Conservation (phyloP, 2,797 vertebrate species). For the Neosilurus hyrtlii region DNA sequence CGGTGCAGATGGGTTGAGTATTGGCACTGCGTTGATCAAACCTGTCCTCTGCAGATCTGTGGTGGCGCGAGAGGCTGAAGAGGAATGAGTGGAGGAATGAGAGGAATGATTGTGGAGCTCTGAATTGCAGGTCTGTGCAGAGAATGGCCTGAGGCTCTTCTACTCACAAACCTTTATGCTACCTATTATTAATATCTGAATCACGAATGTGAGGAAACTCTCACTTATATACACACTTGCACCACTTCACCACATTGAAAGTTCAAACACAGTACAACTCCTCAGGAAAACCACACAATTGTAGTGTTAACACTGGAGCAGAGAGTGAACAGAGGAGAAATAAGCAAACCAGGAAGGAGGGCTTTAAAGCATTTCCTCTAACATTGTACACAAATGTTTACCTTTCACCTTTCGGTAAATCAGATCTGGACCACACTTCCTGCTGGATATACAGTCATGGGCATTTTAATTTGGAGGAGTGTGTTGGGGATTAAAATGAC, state of each 20-base stretch:
- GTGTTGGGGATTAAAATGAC: background rate
- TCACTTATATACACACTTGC: background rate
- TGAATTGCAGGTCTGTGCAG: slow-evolving; percentile 77
- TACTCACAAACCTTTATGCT: background rate
- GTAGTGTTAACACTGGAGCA: background rate
- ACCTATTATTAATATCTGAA: slow-evolving; percentile 23
- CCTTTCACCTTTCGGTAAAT: background rate
- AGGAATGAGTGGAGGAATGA: slow-evolving; percentile 75
- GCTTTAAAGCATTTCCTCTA: background rate
- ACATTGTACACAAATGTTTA: background rate
- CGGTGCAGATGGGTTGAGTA: background rate
- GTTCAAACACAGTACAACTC: background rate
- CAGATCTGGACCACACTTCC: background rate
- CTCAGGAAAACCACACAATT: background rate
- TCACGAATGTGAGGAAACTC: slow-evolving; percentile 18
- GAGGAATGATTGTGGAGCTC: slow-evolving; percentile 73
- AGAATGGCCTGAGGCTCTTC: slow-evolving; percentile 37
- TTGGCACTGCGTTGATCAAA: slow-evolving; percentile 39
- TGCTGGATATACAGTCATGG: too few species aligned
- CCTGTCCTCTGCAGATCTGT: slow-evolving; percentile 49
- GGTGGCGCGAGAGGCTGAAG: slow-evolving; percentile 55
- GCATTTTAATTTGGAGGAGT: background rate
- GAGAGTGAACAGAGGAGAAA: background rate
- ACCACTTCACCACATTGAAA: background rate
- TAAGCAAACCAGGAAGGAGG: background rate